Evolutionary conservation across 2,888 invertebrate genomes (phyloP).

Genomic region (Melangyna quadrimaculata): DNA sequence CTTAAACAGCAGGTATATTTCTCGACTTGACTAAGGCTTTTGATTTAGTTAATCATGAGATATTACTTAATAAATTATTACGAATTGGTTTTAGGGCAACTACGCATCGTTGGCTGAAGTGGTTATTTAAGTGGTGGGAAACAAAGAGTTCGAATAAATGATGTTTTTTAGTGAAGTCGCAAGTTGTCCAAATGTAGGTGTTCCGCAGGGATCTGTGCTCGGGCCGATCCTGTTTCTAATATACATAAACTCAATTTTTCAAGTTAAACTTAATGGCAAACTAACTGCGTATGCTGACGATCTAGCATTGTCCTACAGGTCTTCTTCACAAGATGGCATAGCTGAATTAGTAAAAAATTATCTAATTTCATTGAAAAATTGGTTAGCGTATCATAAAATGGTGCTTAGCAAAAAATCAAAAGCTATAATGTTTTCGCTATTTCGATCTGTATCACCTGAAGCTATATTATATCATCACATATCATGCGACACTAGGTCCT

Average conservation of each 20-base stretch:
- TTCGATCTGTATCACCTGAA: not conserved
- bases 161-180: not conserved
- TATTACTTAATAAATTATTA: not conserved
- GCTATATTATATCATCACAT: not conserved
- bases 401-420: not conserved
- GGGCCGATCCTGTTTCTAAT: not conserved
- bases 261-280: not conserved
- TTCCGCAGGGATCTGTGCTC: slow-evolving; percentile 9
- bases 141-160: not conserved
- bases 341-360: no score
- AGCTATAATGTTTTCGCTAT: not conserved
- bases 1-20: not conserved
- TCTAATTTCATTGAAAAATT: no score
- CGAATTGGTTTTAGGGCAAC: not conserved
- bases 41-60: not conserved
- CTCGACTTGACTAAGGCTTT: slow-evolving; percentile 1
- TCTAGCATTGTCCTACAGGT: no score
- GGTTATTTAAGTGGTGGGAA: not conserved
- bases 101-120: not conserved
- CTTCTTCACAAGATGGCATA: no score
- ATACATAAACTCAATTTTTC: not conserved
- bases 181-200: not conserved
- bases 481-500: not conserved
- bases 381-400: no score
- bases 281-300: no score